Evolutionary conservation across 2,113 vertebrate species (phyloP), one percentile per base, ranked within the genome.

Genomic region (Chloebia gouldiae): DNA sequence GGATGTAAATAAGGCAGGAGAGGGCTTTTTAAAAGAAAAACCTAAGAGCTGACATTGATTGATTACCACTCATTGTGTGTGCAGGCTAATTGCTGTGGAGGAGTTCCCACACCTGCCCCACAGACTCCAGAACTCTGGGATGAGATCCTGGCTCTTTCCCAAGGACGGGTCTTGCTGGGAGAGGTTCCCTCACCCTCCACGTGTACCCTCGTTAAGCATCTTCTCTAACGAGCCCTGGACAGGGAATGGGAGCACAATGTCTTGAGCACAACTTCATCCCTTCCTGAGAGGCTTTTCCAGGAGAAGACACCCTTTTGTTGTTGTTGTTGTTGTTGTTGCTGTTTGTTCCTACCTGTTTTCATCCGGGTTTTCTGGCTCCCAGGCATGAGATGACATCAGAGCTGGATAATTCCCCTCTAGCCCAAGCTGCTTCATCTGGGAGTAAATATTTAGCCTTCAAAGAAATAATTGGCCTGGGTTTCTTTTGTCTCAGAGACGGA

Each of bases 391-490:
- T 95, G 93, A 92, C 90, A 86, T 96, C 79, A 88, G 90, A 51
- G 81, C 68, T 88, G 71, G 82, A 13, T 80, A 63, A 91, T 80
- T 84, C 88, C 31, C 50, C 90, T 77, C 68, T 50, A 69, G 68
- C 59, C 75, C 2, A 1, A 93, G 88, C 87, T 76, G 73, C 66
- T 87, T 92, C 44, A 66, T n/a, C 73, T 56, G 13, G 22, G 47
- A 78, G 81, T 93, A 93, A 94, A 96, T 92, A 95, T 88, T 95
- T 90, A 86, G n/a, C 92, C 95, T 96, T 96, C 95, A 92, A 93
- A 95, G 85, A 88, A 70, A n/a, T 88, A 95, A 92, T 90, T 95
- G 82, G 85, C 87, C 25, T 2, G 2, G 39, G 79, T 76, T 95
- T 53, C 73, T 94, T 86, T 77, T 4, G 63, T 83, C 92, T 83